Percentiles rank a stretch among this genome's conserved stretches.
These are phyloP conservation scores for Lichenostomus cassidix DNA, from an alignment of 2,113 vertebrate species.

Conservation along the genomic window DNA sequence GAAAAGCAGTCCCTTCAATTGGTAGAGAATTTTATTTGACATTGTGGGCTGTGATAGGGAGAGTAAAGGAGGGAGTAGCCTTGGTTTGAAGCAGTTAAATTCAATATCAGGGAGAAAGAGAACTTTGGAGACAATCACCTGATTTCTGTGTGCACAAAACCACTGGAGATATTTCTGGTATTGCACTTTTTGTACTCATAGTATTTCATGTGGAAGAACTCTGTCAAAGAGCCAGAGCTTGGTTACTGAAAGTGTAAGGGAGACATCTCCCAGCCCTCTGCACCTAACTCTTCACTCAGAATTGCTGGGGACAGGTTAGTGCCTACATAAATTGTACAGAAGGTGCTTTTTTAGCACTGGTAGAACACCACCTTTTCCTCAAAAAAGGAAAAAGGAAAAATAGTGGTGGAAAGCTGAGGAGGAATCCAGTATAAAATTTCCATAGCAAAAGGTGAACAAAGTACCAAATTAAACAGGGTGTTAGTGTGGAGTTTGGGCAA, in stretches of 20 bases:
- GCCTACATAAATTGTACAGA: not conserved
- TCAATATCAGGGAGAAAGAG: not conserved
- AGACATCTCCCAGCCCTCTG: not conserved
- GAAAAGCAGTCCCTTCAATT: not conserved
- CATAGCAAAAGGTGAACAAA: not conserved
- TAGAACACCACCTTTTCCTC: not conserved
- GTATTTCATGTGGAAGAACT: not conserved
- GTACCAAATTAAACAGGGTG: fast-evolving
- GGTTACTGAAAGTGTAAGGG: not conserved
- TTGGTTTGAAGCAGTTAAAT: not conserved
- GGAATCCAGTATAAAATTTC: not conserved
- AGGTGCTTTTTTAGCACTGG: not conserved
- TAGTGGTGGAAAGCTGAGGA: not conserved
- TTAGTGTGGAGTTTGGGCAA: not conserved
- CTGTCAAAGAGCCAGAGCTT: not conserved
- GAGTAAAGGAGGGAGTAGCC: not conserved
- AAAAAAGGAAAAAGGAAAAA: no score
- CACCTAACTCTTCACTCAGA: not conserved
- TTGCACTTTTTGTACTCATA: not conserved
- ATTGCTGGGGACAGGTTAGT: not conserved
- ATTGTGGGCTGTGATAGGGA: not conserved
- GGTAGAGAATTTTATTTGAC: not conserved
- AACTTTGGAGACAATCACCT: not conserved
- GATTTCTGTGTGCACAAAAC: not conserved
- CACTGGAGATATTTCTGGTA: not conserved